These are phyloP conservation scores for Corythornis cristatus DNA, from an alignment of 2,113 vertebrate species.

Conservation along the genomic window DNA sequence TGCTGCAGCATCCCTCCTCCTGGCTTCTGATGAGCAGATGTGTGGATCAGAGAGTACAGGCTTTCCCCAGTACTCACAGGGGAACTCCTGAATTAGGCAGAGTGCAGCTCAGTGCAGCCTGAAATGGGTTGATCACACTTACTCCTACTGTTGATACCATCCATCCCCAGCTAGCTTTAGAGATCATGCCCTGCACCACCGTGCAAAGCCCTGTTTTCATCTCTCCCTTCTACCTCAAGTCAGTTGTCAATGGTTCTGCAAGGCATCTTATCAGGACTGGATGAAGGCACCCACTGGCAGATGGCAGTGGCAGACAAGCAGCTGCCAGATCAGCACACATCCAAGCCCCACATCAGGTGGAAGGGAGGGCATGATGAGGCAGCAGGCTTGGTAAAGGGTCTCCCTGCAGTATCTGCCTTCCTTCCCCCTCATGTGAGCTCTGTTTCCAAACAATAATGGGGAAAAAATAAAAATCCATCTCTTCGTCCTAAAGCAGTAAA, in stretches of 20 bases:
- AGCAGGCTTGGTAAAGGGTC: not conserved
- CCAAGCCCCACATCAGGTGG: rapidly evolving
- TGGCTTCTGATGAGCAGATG: not conserved
- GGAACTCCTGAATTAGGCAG: not conserved
- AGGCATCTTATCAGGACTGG: not conserved
- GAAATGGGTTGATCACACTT: not conserved
- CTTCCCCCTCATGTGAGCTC: not conserved
- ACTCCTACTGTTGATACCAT: not conserved
- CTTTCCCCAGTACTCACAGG: not conserved
- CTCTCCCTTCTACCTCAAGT: not conserved
- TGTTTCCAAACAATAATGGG: not conserved
- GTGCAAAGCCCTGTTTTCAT: not conserved
- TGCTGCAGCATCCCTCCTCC: not conserved
- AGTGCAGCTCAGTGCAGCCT: not conserved
- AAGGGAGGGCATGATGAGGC: rapidly evolving
- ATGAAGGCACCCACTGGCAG: not conserved
- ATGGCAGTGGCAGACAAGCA: not conserved
- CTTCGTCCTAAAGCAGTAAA: not conserved
- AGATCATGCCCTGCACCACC: not conserved
- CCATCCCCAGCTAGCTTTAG: not conserved
- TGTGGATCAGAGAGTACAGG: not conserved
- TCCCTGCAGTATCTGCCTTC: not conserved
- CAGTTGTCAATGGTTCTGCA: not conserved
- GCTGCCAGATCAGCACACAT: not conserved
- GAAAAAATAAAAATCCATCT: not conserved